phyloP scores from a whole-genome alignment of 2,888 invertebrate genomes.

The Lumbricus terrestris region DNA sequence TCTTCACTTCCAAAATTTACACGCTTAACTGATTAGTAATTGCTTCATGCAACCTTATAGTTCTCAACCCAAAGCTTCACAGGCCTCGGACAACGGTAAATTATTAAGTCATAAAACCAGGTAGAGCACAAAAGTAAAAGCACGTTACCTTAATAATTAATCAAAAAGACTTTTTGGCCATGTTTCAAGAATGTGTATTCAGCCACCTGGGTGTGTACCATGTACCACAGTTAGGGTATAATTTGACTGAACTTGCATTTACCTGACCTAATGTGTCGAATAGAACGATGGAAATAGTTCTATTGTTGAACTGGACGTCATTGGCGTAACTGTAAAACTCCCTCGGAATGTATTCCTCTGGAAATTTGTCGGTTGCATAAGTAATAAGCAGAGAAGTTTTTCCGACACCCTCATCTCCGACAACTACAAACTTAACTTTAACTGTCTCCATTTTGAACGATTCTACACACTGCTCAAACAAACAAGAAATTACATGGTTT shows the following conservation, averaged over 20 bases:
- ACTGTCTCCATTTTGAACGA: slow-evolving; percentile 20
- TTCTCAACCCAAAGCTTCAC: no score
- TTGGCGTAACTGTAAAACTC: slow-evolving; percentile 54
- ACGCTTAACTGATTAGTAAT: no score
- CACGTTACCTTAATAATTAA: no score
- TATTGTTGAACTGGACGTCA: slow-evolving; percentile 33
- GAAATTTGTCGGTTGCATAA: slow-evolving; percentile 48
- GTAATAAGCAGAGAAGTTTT: slow-evolving; percentile 52
- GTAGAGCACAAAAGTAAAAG: no score
- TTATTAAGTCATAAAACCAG: no score
- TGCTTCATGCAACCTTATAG: no score
- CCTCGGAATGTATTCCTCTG: slow-evolving; percentile 53
- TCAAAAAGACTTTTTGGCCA: no score
- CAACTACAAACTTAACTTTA: slow-evolving; percentile 26
- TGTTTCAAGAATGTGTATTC: no score
- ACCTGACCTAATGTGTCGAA: neutral
- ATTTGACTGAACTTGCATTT: neutral
- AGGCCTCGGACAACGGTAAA: no score
- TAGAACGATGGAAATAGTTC: neutral
- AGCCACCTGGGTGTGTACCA: no score
- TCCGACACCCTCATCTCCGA: slow-evolving; percentile 44
- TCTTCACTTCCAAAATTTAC: no score
- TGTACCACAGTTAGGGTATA: neutral
- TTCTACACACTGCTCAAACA: neutral
- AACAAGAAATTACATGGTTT: neutral